phyloP scores from a whole-genome alignment of 2,888 invertebrate genomes.

The Caenorhabditis sp. region DNA sequence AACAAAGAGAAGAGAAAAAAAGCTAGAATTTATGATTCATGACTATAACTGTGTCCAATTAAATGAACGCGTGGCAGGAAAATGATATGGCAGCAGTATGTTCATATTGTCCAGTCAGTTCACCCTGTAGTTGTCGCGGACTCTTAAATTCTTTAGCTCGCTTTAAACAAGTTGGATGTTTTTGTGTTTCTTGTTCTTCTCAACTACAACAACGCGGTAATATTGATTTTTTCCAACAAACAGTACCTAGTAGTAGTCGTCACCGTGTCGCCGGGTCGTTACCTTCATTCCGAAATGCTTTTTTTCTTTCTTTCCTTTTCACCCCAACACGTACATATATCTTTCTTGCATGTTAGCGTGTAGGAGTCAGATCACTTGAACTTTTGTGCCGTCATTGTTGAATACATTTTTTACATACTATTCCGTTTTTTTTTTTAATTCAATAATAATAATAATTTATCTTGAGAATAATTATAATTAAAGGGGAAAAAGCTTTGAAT shows the following conservation, averaged over 20 bases:
- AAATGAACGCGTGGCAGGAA: not conserved
- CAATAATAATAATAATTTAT: too few species aligned
- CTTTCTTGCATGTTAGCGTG: slow-evolving; percentile 15
- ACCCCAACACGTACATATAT: slow-evolving; percentile 18
- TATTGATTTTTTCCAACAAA: too few species aligned
- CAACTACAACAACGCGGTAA: not conserved
- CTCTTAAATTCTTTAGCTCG: too few species aligned
- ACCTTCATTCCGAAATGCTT: slow-evolving; percentile 30
- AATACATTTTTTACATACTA: slow-evolving; percentile 49
- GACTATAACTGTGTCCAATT: slow-evolving; percentile 13
- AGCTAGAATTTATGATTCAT: slow-evolving; percentile 8
- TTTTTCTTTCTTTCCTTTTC: slow-evolving; percentile 14
- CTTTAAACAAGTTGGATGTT: too few species aligned
- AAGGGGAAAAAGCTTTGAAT: slow-evolving; percentile 5
- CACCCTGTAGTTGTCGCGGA: too few species aligned
- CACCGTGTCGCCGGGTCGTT: slow-evolving; percentile 9
- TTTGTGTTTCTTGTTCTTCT: not conserved
- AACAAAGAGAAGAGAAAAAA: not conserved
- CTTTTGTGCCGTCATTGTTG: slow-evolving; percentile 30
- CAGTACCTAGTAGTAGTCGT: not conserved
- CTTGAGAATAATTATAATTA: slow-evolving; percentile 5
- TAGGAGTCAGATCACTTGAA: slow-evolving; percentile 49
- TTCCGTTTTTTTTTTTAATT: slow-evolving; percentile 6
- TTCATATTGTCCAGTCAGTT: not conserved
- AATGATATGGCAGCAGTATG: slow-evolving; percentile 2